Conservation (phyloP, 2,113 vertebrate genomes). For the Picathartes gymnocephalus region DNA sequence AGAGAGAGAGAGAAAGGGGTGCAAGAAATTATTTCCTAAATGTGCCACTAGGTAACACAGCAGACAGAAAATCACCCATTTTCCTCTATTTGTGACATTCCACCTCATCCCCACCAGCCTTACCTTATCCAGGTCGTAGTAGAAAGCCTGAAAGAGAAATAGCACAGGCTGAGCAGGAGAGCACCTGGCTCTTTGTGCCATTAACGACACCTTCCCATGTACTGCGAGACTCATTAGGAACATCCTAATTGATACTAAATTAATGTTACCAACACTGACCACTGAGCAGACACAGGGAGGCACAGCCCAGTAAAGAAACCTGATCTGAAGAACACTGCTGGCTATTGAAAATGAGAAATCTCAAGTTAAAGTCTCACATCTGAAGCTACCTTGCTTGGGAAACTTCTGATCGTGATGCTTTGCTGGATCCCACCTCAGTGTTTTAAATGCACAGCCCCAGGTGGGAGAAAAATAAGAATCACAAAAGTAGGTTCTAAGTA, state of each 20-base stretch:
- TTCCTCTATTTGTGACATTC: neutral
- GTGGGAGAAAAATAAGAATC: too few relatives aligned
- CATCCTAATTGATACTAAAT: neutral
- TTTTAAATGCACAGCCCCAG: neutral
- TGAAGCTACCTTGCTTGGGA: neutral
- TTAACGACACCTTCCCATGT: rapidly evolving
- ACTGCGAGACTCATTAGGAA: neutral
- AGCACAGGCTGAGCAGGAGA: neutral
- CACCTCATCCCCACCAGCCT: neutral
- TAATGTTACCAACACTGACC: too few relatives aligned
- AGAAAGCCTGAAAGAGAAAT: slow-evolving; percentile 83
- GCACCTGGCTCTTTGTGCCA: neutral
- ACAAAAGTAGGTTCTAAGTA: too few relatives aligned
- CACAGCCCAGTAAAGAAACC: neutral
- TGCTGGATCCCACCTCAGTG: neutral
- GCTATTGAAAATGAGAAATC: neutral
- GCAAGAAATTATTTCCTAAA: neutral
- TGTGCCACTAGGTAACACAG: neutral
- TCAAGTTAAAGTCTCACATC: neutral
- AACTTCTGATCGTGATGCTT: neutral
- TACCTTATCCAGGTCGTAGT: slow-evolving; percentile 97
- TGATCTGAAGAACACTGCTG: rapidly evolving
- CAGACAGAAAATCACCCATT: neutral
- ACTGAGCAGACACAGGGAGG: neutral
- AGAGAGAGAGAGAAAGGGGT: neutral